phyloP scores from a whole-genome alignment of 2,113 vertebrate genomes.

The Cranoglanis bouderius region DNA sequence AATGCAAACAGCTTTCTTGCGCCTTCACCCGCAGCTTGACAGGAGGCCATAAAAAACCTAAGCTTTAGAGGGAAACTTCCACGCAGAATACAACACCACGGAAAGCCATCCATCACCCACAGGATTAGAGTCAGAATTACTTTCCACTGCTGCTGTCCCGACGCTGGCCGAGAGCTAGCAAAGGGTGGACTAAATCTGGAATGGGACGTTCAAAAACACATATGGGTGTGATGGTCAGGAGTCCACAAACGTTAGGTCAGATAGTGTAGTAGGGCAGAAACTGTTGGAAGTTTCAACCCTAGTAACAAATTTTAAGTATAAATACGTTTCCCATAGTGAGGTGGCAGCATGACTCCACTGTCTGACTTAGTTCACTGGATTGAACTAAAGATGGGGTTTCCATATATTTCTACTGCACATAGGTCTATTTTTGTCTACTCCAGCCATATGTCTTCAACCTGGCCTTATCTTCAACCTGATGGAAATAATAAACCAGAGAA shows the following conservation, averaged over 20 bases:
- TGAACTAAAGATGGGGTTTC: neutral
- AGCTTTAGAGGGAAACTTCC: conserved; percentile 39
- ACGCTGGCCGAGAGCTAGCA: neutral
- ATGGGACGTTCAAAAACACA: neutral
- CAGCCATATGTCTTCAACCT: neutral
- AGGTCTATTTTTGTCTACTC: conserved; percentile 3
- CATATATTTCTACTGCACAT: neutral
- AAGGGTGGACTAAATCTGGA: neutral
- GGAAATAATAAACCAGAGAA: neutral
- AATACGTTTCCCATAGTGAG: neutral
- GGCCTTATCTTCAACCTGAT: neutral
- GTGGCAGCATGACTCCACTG: too few species aligned
- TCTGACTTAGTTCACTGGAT: too few species aligned
- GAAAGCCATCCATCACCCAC: conserved; percentile 23
- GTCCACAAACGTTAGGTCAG: neutral
- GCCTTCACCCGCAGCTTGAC: conserved; percentile 5
- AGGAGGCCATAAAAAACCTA: conserved; percentile 25
- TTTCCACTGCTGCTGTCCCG: conserved; percentile 34
- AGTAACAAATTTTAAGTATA: neutral
- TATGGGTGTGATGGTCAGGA: neutral
- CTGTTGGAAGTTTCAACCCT: neutral
- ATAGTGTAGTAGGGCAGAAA: neutral
- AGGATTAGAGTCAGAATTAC: conserved; percentile 35
- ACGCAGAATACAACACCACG: conserved; percentile 12
- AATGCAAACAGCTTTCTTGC: conserved; percentile 15